Evolutionary conservation across 2,113 vertebrate species (phyloP), one percentile per base, ranked within the genome.

Genomic region (Nycticryphes semicollaris): DNA sequence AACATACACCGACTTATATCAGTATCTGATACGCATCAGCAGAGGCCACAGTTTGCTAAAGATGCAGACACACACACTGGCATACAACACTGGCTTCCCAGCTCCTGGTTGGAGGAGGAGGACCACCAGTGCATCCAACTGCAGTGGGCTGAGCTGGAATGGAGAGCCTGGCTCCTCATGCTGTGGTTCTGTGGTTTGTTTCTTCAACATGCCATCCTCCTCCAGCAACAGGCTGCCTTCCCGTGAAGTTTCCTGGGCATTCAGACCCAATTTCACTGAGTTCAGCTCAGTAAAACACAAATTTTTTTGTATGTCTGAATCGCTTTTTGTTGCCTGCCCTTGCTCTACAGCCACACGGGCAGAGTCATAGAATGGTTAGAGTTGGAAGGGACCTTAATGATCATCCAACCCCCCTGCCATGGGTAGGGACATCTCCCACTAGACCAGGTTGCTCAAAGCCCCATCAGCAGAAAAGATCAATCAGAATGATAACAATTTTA

Each of bases 111-210:
- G 28, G 56, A 94, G 25, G 62, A 7, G 8, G 27, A 56, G 28
- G 45, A 43, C 27, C 15, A 15, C 23, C 6, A 27, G 3, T 31
- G 35, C 33, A 41, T 27, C 18, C 0, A 0, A n/a, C 12, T 19
- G 33, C 82, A 63, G 45, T 2, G 6, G 39, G 39, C 62, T 82
- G 47, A 72, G 66, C 51, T 47, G 57, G 48, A 68, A 22, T 10
- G 11, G 59, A 89, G 23, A 79, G 73, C 43, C 22, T 8, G 5
- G 31, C 22, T 94, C 25, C 50, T 23, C 5, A 2, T 20, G 18
- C 6, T 2, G 59, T 10, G 35, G 18, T 30, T 66, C 6, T 2
- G 59, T 10, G 35, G 18, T 30, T 66, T 62, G 41, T 63, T 84
- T 82, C 35, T 30, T 63, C 54, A 76, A n/a, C 4, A n/a, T 4